Base-by-base conservation (phyloP, 2,113 vertebrate species). In the Phaethon lepturus region DNA sequence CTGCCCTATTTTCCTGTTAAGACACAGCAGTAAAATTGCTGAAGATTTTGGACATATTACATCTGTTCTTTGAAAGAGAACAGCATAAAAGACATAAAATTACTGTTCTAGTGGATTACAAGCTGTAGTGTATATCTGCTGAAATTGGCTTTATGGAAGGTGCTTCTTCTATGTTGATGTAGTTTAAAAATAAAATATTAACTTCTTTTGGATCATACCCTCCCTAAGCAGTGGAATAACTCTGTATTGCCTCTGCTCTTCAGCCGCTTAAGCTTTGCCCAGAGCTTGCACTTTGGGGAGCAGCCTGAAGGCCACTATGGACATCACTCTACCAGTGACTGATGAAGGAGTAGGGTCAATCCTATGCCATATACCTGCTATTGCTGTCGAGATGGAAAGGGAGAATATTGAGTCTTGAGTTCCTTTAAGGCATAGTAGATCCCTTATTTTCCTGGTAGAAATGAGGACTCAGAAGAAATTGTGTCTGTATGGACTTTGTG, bases 41-140 rank as follows among this genome's bases (percentile, higher is more conserved):
- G 69, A 91, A 91, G 60, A 82, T 90, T 93, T 91, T 95, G 89
- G 83, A 78, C 44, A 59, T 94, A 94, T 66, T 90, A 68, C 79
- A 40, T 62, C 53, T 80, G 53, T 63, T 94, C 84, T 88, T 88
- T 82, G 74, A 64, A 76, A 85, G 42, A 88, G 38, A 89, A 26
- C 25, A 69, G n/a, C 56, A 81, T 90, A 74, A 96, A 90, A 91
- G 63, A 73, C 62, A 91, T 72, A 72, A 93, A 93, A 91, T 90
- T 90, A 86, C 77, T 83, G 33, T 73, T 94, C 35, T 58, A 22
- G 84, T 42, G 85, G 85, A 90, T 93, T 91, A 72, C 77, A 90
- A 85, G 42, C 60, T 88, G 14, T 67, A 77, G 55, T n/a, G 78
- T 77, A 3, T 84, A 31, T 82, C 74, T 94, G 69, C 52, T 91